Conservation (phyloP, 1,140 invertebrate species). For the Brachionus manjavacas region DNA sequence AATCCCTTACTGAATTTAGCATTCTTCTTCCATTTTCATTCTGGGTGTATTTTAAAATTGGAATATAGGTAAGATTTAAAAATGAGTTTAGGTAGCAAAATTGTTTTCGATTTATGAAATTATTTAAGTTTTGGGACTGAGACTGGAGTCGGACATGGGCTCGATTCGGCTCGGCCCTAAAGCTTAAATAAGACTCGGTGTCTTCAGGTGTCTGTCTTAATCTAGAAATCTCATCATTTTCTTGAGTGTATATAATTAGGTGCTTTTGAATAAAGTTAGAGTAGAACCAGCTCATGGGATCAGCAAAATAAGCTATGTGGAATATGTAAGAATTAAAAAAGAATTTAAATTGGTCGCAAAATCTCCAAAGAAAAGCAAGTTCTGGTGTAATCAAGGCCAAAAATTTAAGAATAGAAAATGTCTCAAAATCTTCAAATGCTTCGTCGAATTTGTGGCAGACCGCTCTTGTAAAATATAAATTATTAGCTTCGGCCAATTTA, state of each 20-base stretch:
- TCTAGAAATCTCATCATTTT: not conserved
- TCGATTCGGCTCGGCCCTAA: not conserved
- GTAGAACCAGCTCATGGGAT: constrained; percentile 25
- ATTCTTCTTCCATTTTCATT: not conserved
- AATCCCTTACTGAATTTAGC: not conserved
- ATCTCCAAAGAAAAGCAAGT: not conserved
- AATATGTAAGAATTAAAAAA: not conserved
- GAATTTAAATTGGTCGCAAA: not conserved
- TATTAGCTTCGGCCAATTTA: not conserved
- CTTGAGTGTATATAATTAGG: constrained; percentile 17
- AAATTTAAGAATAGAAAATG: constrained; percentile 14
- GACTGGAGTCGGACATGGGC: not conserved
- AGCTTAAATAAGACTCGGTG: not conserved
- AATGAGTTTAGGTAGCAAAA: constrained; percentile 30
- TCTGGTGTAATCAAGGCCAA: not conserved
- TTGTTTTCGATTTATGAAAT: not conserved
- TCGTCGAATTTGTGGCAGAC: not conserved
- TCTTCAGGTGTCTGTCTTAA: not conserved
- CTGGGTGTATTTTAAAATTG: constrained; percentile 12
- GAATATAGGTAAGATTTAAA: not conserved
- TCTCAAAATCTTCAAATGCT: constrained; percentile 11
- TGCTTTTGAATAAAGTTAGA: constrained; percentile 20
- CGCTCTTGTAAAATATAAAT: not conserved
- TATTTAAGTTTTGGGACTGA: not conserved
- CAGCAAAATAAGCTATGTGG: not conserved